These are phyloP conservation scores for Ericerus pela DNA, from an alignment of 1,140 invertebrate species.

Conservation along the genomic window DNA sequence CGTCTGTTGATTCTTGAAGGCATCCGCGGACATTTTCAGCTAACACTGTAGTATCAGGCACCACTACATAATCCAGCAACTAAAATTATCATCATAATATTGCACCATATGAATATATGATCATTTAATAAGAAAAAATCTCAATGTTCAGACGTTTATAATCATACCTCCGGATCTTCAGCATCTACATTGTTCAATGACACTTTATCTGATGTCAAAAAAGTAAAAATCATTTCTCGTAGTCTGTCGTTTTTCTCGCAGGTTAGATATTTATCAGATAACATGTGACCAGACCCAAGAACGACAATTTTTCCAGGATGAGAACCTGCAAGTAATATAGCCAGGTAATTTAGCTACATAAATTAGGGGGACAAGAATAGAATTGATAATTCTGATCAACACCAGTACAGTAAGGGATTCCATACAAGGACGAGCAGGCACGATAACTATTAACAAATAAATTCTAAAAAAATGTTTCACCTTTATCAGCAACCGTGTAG, in stretches of 20 bases:
- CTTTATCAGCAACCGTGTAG: constrained; percentile 31
- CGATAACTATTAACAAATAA: neutral
- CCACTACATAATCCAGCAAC: constrained; percentile 55
- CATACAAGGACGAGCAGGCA: neutral
- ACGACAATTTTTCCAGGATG: constrained; percentile 53
- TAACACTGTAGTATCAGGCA: constrained; percentile 75
- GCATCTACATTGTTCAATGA: constrained; percentile 68
- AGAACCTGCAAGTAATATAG: constrained; percentile 8
- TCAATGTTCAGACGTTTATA: neutral
- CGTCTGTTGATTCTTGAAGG: constrained; percentile 43
- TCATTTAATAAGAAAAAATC: neutral
- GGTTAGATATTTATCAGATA: constrained; percentile 75
- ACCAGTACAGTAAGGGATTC: neutral
- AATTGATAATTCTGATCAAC: neutral
- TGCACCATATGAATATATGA: no score
- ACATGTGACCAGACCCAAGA: constrained; percentile 61
- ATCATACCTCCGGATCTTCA: constrained; percentile 75
- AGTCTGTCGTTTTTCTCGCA: constrained; percentile 89
- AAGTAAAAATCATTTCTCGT: constrained; percentile 73
- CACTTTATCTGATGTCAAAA: constrained; percentile 54
- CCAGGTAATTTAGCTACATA: neutral
- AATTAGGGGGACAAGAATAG: neutral
- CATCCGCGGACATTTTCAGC: constrained; percentile 70
- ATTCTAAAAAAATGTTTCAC: neutral
- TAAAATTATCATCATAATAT: constrained; percentile 30